Percentiles rank a stretch among this genome's conserved stretches.
Evolutionary conservation across 2,113 vertebrate genomes (phyloP).

Genomic region (Tachuris rubrigastra): DNA sequence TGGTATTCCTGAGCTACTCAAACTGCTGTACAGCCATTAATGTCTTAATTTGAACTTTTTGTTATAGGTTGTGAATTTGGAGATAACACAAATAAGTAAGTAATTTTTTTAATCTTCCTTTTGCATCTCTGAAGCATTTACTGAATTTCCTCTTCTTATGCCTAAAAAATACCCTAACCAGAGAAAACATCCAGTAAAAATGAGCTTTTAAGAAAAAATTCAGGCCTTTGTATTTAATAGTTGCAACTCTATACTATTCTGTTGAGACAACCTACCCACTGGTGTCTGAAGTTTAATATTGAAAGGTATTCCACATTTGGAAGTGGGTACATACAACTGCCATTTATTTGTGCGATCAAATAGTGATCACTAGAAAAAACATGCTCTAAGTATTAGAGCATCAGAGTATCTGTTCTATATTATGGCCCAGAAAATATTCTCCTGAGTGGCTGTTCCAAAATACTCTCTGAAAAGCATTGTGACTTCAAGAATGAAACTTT

Average conservation of each 20-base stretch:
- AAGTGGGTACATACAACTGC: neutral
- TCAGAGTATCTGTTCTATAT: neutral
- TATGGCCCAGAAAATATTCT: neutral
- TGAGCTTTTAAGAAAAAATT: neutral
- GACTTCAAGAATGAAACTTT: neutral
- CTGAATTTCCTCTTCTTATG: neutral
- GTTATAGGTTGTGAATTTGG: slow-evolving; percentile 65
- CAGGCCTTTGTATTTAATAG: neutral
- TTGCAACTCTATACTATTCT: neutral
- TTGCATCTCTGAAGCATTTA: neutral
- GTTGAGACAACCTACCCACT: neutral
- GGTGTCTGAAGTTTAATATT: neutral
- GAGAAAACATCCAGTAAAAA: neutral
- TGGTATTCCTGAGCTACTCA: neutral
- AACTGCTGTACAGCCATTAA: slow-evolving; percentile 13
- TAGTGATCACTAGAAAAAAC: neutral
- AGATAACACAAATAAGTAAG: slow-evolving; percentile 71
- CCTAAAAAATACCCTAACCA: neutral
- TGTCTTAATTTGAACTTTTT: slow-evolving; percentile 11
- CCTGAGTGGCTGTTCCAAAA: neutral
- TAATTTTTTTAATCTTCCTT: neutral
- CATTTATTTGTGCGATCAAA: slow-evolving; percentile 4
- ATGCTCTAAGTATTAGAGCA: neutral
- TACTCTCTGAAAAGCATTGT: neutral
- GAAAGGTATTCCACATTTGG: neutral